phyloP scores from a whole-genome alignment of 2,888 invertebrate species.

The Spilosoma lubricipeda region DNA sequence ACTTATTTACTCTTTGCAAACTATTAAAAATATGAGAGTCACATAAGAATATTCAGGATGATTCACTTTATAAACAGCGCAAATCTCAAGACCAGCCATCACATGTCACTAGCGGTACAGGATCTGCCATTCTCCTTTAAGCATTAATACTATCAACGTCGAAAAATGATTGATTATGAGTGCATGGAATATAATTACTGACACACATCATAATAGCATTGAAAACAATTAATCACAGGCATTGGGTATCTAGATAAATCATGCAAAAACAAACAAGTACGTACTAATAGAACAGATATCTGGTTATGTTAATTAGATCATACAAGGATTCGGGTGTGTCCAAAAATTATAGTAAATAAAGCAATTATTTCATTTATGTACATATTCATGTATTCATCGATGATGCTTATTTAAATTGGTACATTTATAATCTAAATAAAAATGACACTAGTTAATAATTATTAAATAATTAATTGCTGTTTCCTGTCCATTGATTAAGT shows the following conservation, averaged over 20 bases:
- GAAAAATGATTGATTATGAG: constrained; percentile 37
- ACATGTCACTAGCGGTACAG: no score
- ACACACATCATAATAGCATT: constrained; percentile 41
- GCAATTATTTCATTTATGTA: constrained; percentile 55
- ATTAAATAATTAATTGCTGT: constrained; percentile 24
- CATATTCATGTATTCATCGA: constrained; percentile 52
- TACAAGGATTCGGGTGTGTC: constrained; percentile 31
- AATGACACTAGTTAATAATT: constrained; percentile 30
- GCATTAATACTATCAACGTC: constrained; percentile 21
- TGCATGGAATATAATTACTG: constrained; percentile 24
- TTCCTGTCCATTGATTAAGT: constrained; percentile 14
- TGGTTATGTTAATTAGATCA: constrained; percentile 48
- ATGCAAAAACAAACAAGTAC: constrained; percentile 47
- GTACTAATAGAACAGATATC: constrained; percentile 23
- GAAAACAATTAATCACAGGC: constrained; percentile 37
- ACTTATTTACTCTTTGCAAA: no score
- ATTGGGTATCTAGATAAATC: constrained; percentile 39
- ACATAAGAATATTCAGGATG: no score
- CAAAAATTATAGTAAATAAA: constrained; percentile 55
- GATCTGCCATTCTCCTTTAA: no score
- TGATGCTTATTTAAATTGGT: constrained; percentile 15
- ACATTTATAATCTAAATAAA: constrained; percentile 20
- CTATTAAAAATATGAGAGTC: no score
- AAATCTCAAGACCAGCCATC: no score
- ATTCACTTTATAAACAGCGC: no score